Base-by-base conservation (phyloP, 2,113 vertebrate species). In the Kryptolebias marmoratus region DNA sequence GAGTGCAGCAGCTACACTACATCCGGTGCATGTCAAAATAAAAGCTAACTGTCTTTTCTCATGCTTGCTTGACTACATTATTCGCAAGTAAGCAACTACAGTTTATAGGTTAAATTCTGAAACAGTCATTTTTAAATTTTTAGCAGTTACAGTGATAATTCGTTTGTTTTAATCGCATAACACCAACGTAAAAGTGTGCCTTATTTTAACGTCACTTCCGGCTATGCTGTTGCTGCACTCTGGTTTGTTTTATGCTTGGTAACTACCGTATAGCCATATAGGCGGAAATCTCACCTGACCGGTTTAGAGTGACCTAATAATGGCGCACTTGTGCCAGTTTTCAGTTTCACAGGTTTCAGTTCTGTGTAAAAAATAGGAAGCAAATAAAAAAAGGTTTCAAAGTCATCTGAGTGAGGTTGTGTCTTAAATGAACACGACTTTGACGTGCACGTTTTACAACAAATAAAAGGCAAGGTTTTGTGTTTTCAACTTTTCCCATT, bases 251-350 rank as follows among this genome's bases (percentile, higher is more conserved):
- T 42, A 9, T 16, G 31, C 9, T 27, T 9, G n/a, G 4, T 22
- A n/a, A 22, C 36, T 61, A 13, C 39, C 11, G n/a, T 14, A 61
- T 22, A 28, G 44, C 12, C 58, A 18, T 12, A 22, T 8, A 11
- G 0, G 54, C 66, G 59, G 52, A 84, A 66, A 77, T 71, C 88
- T 90, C 87, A 86, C 87, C 85, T 82, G 77, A 90, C 89, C 85
- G 85, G 88, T 92, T 91, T 88, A 50, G n/a, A 65, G 61, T 0
- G 22, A 68, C 28, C 27, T 68, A 14, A 11, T 14, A 59, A 53
- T 58, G 63, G 48, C 49, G 32, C 68, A 39, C 27, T 73, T 66
- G 54, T 64, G 62, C 60, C 11, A 75, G 82, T 72, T 78, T 83
- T 68, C 5, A 45, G 60, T 87, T 89, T 88, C 71, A 68, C 22